A percentile compares a stretch with the other conserved stretches of the same genome.
phyloP scores from a whole-genome alignment of 2,888 invertebrate species.

The Cistogaster globosa region DNA sequence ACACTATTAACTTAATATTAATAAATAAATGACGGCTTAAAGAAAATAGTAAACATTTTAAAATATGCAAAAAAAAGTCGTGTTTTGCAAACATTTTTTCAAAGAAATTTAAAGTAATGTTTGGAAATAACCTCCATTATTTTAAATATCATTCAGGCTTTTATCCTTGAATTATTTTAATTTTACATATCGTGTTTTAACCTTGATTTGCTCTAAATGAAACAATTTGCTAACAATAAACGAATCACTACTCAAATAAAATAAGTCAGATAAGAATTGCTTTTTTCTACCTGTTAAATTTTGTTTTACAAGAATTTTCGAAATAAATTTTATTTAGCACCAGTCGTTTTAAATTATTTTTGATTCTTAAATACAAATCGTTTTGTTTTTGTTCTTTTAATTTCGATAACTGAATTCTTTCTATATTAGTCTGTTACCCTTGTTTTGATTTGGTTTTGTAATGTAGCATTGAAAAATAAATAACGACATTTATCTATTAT shows the following conservation, averaged over 20 bases:
- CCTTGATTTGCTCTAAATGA: constrained; percentile 50
- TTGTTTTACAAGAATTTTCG: constrained; percentile 8
- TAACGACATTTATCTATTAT: constrained; percentile 60
- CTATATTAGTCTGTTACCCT: constrained; percentile 73
- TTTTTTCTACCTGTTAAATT: constrained; percentile 35
- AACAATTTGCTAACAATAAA: constrained; percentile 47
- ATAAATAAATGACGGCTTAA: neutral
- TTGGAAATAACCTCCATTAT: too few species aligned
- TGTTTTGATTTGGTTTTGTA: constrained; percentile 71
- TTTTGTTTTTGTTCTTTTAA: constrained; percentile 6
- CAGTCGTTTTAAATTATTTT: constrained; percentile 44
- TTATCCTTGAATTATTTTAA: neutral
- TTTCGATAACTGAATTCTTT: constrained; percentile 67
- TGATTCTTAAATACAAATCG: constrained; percentile 35
- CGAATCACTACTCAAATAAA: constrained; percentile 6
- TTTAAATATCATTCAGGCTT: neutral
- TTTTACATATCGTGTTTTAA: constrained; percentile 17
- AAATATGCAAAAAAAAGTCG: too few species aligned
- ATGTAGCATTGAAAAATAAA: constrained; percentile 68
- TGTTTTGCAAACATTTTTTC: too few species aligned
- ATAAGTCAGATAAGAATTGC: constrained; percentile 52
- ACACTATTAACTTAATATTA: neutral
- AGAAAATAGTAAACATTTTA: too few species aligned
- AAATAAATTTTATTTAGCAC: constrained; percentile 58
- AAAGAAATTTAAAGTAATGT: too few species aligned